Evolutionary conservation across 2,888 invertebrate species (phyloP).

Genomic region (Epiblema foenella): DNA sequence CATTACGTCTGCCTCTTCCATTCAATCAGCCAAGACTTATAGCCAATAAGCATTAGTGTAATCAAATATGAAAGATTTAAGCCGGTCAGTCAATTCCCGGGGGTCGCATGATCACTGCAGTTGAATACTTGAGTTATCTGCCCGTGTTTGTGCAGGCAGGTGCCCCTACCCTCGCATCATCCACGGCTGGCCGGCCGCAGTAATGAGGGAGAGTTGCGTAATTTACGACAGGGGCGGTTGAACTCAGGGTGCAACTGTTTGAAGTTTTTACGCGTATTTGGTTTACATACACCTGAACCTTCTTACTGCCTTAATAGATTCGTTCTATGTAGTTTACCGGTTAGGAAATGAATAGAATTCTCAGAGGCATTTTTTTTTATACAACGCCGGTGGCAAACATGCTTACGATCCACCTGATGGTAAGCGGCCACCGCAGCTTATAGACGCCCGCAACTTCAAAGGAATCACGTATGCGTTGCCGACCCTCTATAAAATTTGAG

Average conservation of each 20-base stretch:
- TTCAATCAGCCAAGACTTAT: conserved; percentile 15
- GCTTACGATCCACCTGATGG: too few relatives aligned
- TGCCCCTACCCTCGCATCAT: conserved; percentile 69
- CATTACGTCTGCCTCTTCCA: neutral
- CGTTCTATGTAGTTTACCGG: conserved; percentile 5
- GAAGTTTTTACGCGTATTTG: conserved; percentile 79
- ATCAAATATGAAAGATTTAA: conserved; percentile 57
- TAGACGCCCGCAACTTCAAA: too few relatives aligned
- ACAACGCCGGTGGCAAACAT: too few relatives aligned
- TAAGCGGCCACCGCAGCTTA: too few relatives aligned
- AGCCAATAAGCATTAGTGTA: conserved; percentile 48
- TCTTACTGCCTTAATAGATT: conserved; percentile 32
- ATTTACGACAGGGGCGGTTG: conserved; percentile 70
- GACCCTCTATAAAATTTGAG: too few relatives aligned
- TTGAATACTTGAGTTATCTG: conserved; percentile 54
- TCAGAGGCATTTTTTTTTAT: too few relatives aligned
- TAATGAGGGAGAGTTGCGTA: conserved; percentile 81
- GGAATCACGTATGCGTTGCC: too few relatives aligned
- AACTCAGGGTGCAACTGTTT: conserved; percentile 75
- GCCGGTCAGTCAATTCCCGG: conserved; percentile 45
- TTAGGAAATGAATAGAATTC: neutral
- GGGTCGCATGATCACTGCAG: conserved; percentile 53
- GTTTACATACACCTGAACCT: conserved; percentile 53
- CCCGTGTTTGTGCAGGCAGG: conserved; percentile 50
- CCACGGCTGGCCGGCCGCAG: conserved; percentile 73